Conservation (phyloP, 2,797 vertebrate genomes). For the Myotis planiceps region DNA sequence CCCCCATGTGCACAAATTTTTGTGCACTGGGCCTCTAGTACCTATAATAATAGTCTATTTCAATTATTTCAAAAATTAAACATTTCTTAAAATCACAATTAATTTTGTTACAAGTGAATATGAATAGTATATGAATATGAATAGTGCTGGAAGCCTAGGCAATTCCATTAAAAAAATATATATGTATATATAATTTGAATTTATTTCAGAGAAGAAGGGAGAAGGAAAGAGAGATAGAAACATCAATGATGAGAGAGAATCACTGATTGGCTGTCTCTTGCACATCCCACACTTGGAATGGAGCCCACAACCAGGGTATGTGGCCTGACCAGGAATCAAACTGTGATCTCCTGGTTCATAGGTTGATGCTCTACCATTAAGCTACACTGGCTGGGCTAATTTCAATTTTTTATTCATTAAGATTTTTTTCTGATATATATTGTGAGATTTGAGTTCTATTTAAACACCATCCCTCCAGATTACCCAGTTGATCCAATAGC, state of each 20-base stretch:
- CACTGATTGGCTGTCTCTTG: background rate
- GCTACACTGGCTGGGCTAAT: background rate
- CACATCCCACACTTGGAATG: too few species aligned
- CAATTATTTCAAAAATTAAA: background rate
- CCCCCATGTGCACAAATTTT: too few species aligned
- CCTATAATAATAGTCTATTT: background rate
- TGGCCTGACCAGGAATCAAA: too few species aligned
- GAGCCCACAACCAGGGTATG: too few species aligned
- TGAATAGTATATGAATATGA: background rate
- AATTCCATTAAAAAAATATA: background rate
- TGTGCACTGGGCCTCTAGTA: too few species aligned
- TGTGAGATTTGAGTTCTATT: background rate
- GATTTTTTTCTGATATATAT: background rate
- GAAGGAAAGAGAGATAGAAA: background rate
- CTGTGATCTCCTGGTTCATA: too few species aligned
- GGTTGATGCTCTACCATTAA: too few species aligned
- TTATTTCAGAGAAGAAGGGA: too few species aligned
- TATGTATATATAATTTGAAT: too few species aligned
- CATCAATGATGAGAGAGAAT: background rate
- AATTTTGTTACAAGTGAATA: background rate
- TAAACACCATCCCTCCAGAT: background rate
- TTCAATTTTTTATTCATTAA: background rate
- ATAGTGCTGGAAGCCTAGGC: background rate
- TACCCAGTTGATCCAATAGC: background rate
- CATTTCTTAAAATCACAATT: background rate